Percentiles rank a stretch among this genome's conserved stretches.
phyloP scores from a whole-genome alignment of 2,888 invertebrate species.

The Drosophila affinis region DNA sequence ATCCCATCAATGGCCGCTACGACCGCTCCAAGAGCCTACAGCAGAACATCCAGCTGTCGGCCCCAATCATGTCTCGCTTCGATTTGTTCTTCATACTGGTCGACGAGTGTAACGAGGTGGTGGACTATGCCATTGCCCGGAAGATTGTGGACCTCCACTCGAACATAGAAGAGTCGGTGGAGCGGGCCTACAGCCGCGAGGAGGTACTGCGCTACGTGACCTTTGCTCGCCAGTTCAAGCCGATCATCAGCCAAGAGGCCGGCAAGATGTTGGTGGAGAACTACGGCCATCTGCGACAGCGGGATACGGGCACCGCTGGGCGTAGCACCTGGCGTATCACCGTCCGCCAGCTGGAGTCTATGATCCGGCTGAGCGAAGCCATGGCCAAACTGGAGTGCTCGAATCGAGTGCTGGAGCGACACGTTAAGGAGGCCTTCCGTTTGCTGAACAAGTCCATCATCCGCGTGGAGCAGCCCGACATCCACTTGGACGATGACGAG shows the following conservation, averaged over 20 bases:
- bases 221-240: constrained; percentile 98
- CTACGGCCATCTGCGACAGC: constrained; percentile 93
- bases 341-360: constrained; percentile 96
- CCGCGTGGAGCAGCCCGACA: constrained; percentile 98
- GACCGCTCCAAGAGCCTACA: constrained; percentile 96
- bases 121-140: constrained; percentile 98
- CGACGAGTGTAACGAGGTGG: constrained; percentile 97
- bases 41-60: constrained; percentile 96
- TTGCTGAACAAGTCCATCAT: constrained; percentile 98
- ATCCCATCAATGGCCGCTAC: constrained; percentile 98
- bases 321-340: constrained; percentile 97
- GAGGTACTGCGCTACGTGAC: constrained; percentile 98
- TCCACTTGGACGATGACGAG: constrained; percentile 94
- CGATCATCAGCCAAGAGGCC: constrained; percentile 92
- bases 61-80: constrained; percentile 99
- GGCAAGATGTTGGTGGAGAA: constrained; percentile 93
- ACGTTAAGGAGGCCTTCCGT: constrained; percentile 95
- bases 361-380: constrained; percentile 98
- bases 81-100: constrained; percentile 99
- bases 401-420: constrained; percentile 92
- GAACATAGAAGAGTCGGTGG: constrained; percentile 91
- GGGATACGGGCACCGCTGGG: constrained; percentile 89
- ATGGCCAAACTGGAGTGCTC: constrained; percentile 98
- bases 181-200: constrained; percentile 92
- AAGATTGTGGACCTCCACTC: constrained; percentile 98